Evolutionary conservation across 2,888 invertebrate genomes (phyloP), one percentile per base, ranked within the genome.

Genomic region (Philopedon plagiatum): DNA sequence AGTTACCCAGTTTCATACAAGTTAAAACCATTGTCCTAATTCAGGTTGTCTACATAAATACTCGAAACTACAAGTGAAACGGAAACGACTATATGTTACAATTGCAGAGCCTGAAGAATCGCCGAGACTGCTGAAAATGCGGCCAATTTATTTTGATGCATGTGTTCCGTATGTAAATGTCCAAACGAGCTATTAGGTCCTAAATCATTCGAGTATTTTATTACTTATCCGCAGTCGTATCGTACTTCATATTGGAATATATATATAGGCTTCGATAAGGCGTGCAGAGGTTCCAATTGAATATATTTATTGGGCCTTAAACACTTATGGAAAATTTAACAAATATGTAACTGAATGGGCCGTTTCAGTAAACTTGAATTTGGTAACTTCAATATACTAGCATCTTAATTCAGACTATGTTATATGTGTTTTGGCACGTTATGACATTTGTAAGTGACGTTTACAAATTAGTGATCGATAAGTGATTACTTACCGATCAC

Each of bases 101-200:
- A 54, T 62, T 62, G 34, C 34, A 11, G 56, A 18, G 64, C 18
- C 37, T 65, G 56, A 65, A 44, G 37, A 57, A 63, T 57, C 34
- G 29, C 56, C 39, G 7, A 57, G 26, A 37, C 26, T 58, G 64
- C 54, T 63, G 69, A 68, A 68, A 73, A 46, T 51, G 44, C 18
- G 32, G 26, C 73, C 73, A 69, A 73, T 73, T 73, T 73, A 73
- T 58, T 68, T 58, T 73, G 68, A 63, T 73, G 49, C 68, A 73
- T 73, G 62, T 46, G 54, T 58, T 73, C 64, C 44, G 63, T 64
- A 73, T 73, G 73, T 68, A 73, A 73, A 73, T 73, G 68, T 68
- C 73, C 64, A 37, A 63, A 56, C 67, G 56, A 54, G 56, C 73
- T 57, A 73, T 73, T 73, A 72, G 72, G 63, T 67, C 29, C 61